Evolutionary conservation across 1,140 invertebrate species (phyloP), one percentile per base, ranked within the genome.

Genomic region (Leguminivora glycinivorella): DNA sequence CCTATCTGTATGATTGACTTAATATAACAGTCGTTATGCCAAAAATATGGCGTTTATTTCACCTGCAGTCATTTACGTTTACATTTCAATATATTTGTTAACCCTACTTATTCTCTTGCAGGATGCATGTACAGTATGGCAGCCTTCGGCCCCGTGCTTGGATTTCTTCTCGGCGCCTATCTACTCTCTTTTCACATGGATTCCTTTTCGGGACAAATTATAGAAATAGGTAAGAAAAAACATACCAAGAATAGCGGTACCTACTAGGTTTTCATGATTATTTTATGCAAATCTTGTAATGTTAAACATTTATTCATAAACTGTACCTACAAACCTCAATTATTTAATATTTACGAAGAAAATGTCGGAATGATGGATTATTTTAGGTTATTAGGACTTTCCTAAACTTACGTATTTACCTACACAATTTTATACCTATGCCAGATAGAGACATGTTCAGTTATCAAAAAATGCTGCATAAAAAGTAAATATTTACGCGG

Each of bases 51-150:
- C n/a, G n/a, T n/a, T n/a, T n/a, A n/a, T n/a, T n/a, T n/a, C n/a
- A n/a, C n/a, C n/a, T n/a, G n/a, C n/a, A n/a, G n/a, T n/a, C n/a
- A n/a, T n/a, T n/a, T n/a, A n/a, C n/a, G n/a, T n/a, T n/a, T n/a
- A n/a, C n/a, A n/a, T n/a, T n/a, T n/a, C n/a, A n/a, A 70, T 74
- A 14, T 43, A 17, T 43, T 66, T 60, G 3, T 25, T 17, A 25
- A 60, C 14, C 5, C 4, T 75, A 68, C 9, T 69, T 26, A 38
- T 75, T 76, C 84, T 77, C 84, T 93, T 93, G 69, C 87, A 95
- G 96, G 96, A 77, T 96, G 96, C 88, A 97, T 97, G 95, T 98
- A 98, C 90, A 96, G 96, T 82, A 97, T 98, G 95, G 96, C 97
- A 14, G 97, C 97, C 0, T 96, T 99, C 90, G 98, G 98, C 31